These are phyloP conservation scores for Speoplatyrhinus poulsoni DNA, from an alignment of 2,113 vertebrate genomes.

Conservation along the genomic window DNA sequence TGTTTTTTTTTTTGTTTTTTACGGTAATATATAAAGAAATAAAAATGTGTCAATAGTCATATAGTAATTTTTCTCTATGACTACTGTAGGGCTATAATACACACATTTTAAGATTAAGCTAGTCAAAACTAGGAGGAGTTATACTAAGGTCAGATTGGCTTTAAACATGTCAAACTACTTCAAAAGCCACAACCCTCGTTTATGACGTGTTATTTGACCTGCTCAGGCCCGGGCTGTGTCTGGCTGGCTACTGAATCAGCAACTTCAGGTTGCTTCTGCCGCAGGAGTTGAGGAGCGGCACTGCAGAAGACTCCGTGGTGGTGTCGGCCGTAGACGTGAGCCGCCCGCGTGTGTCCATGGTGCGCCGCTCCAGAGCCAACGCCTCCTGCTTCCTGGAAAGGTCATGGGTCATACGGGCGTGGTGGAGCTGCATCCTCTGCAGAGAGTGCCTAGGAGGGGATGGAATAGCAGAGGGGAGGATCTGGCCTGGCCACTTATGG, in stretches of 20 bases:
- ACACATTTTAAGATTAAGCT: no score
- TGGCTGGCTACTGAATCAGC: constrained; percentile 38
- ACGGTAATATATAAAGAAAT: neutral
- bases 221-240: no score
- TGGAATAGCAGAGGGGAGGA: neutral
- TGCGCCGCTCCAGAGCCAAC: constrained; percentile 69
- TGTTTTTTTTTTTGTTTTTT: neutral
- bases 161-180: no score
- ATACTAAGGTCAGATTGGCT: no score
- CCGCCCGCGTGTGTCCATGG: constrained; percentile 56
- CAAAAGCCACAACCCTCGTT: no score
- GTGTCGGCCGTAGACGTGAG: constrained; percentile 20
- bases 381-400: constrained; percentile 78
- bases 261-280: constrained; percentile 66
- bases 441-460: constrained; percentile 75
- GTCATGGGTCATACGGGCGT: constrained; percentile 80
- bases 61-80: neutral
- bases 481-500: no score
- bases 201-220: no score
- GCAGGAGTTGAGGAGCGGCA: constrained; percentile 70
- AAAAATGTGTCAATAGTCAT: neutral
- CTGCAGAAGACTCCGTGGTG: constrained; percentile 21
- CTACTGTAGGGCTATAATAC: neutral
- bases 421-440: constrained; percentile 82
- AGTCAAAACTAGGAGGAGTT: no score